Conservation (phyloP, 2,113 vertebrate genomes). For the Nerophis ophidion region DNA sequence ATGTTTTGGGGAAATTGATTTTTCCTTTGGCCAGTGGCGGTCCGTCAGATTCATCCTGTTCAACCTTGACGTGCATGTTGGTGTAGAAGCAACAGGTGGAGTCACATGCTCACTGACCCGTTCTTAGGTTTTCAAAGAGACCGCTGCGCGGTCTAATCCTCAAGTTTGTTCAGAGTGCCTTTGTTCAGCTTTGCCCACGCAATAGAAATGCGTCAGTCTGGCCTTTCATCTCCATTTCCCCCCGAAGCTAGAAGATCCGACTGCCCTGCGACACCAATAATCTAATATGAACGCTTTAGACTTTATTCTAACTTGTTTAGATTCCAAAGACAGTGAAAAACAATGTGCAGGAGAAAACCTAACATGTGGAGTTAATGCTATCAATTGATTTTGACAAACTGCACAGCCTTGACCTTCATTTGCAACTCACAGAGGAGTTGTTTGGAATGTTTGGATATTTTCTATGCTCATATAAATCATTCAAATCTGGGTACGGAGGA, state of each 20-base stretch:
- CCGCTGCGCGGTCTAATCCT: constrained; percentile 46
- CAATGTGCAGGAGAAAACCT: constrained; percentile 1
- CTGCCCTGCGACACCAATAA: constrained; percentile 33
- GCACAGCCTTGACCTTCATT: neutral
- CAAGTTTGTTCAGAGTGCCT: constrained; percentile 56
- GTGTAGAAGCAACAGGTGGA: constrained; percentile 1
- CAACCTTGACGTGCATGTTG: constrained; percentile 3
- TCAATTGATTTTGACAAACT: neutral
- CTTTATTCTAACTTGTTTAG: neutral
- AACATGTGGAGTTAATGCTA: neutral
- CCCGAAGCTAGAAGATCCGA: constrained; percentile 37
- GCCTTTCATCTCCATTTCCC: constrained; percentile 43
- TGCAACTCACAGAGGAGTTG: neutral
- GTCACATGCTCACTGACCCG: constrained; percentile 30
- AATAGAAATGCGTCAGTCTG: constrained; percentile 60
- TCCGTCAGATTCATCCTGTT: constrained; percentile 8
- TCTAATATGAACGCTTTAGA: too few relatives aligned
- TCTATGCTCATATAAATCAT: too few relatives aligned
- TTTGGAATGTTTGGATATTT: neutral
- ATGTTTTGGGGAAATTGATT: constrained; percentile 8
- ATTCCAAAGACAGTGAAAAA: constrained; percentile 4
- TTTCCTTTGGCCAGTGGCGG: neutral
- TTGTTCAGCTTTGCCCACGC: constrained; percentile 61
- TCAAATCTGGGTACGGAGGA: neutral
- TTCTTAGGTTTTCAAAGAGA: constrained; percentile 40